Evolutionary conservation across 2,888 invertebrate species (phyloP).

Genomic region (Sialis lutaria): DNA sequence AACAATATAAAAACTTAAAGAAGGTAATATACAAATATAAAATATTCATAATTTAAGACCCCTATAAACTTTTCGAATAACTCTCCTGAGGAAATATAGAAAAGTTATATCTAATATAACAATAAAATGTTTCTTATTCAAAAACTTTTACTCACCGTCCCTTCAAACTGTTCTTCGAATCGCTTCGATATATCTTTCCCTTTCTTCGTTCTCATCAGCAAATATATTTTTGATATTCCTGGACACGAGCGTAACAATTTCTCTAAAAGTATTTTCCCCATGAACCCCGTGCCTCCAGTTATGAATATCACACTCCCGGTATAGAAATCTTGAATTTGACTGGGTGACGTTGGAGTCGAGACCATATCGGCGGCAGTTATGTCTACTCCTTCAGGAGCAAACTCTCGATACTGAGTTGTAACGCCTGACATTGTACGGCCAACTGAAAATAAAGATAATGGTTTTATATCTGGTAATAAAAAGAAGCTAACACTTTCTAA

Average conservation of each 20-base stretch:
- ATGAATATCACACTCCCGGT: conserved; percentile 56
- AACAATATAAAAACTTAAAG: too few relatives aligned
- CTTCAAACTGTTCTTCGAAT: conserved; percentile 8
- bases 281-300: conserved; percentile 79
- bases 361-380: conserved; percentile 31
- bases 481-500: too few relatives aligned
- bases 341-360: conserved; percentile 9
- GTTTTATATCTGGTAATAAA: too few relatives aligned
- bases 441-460: too few relatives aligned
- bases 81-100: too few relatives aligned
- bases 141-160: conserved; percentile 1
- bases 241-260: conserved; percentile 57
- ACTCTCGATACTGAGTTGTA: too few relatives aligned
- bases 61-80: too few relatives aligned
- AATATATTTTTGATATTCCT: conserved; percentile 37
- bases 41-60: too few relatives aligned
- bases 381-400: conserved; percentile 27
- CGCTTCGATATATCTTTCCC: conserved; percentile 17
- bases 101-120: neutral
- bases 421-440: too few relatives aligned
- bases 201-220: conserved; percentile 38
- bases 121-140: neutral
- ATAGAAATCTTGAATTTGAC: conserved; percentile 36
- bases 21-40: too few relatives aligned
- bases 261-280: conserved; percentile 71